Evolutionary conservation across 2,888 invertebrate species (phyloP), one percentile per base, ranked within the genome.

Genomic region (Torymus aiolomorphi): DNA sequence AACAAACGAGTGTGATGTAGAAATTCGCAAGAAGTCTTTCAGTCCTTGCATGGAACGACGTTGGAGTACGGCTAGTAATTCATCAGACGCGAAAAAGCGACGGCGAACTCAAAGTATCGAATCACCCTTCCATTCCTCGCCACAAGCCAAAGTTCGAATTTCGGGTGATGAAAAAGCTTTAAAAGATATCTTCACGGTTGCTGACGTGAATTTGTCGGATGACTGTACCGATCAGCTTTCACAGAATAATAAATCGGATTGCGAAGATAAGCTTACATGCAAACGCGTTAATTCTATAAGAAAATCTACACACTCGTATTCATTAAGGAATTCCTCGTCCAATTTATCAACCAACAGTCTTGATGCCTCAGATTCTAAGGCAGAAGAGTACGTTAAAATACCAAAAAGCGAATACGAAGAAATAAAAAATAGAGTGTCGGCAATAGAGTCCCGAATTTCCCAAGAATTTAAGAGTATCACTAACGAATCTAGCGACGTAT

Each of bases 351-450:
- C 8, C 0, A 69, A 31, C 3, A 14, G 8, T 56, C 2, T 20
- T 4, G 49, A 80, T 12, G 11, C 31, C 0, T 57, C 57, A 14
- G 52, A 74, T 5, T 3, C 2, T 20, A 69, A 57, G 86, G 90
- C 92, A 87, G 89, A 92, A 86, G 94, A 95, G 86, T 95, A 94
- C 86, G 94, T 95, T 3, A 92, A 93, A 84, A 94, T 95, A 85
- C 93, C 95, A 2, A 95, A 95, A 90, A 93, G 92, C 78, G 95
- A 96, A 89, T 96, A 95, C 85, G 95, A 95, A 88, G 95, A 94
- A 84, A 95, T 96, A 66, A 95, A 95, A 88, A 94, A 92, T 87
- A 91, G 95, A 87, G 94, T 96, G 12, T 93, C 94, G 0, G 94
- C 94, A 5, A 95, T 96, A 77, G 95, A 95, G 88, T 92, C 92